A percentile compares a stretch with the other conserved stretches of the same genome.
phyloP scores from a whole-genome alignment of 1,140 invertebrate species.

The Lordiphosa mommai region DNA sequence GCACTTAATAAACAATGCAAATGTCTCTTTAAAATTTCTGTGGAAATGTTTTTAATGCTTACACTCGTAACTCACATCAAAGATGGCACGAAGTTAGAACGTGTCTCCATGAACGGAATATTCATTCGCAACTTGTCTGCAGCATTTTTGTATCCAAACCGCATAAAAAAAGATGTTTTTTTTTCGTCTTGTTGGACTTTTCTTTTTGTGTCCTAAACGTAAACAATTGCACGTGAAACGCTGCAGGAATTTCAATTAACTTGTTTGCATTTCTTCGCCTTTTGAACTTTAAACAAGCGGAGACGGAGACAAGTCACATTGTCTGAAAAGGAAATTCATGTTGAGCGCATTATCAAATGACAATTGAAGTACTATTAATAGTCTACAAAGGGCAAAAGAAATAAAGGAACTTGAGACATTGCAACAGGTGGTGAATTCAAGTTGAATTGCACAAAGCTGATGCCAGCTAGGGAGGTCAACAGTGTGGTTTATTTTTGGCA shows the following conservation, averaged over 20 bases:
- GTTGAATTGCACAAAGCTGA: not conserved
- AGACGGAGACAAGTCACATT: conserved; percentile 21
- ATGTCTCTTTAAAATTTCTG: conserved; percentile 6
- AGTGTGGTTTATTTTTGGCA: too few species aligned
- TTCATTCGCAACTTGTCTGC: conserved; percentile 52
- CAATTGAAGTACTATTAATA: conserved; percentile 23
- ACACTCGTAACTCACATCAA: conserved; percentile 11
- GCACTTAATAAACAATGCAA: conserved; percentile 43
- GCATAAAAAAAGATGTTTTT: conserved; percentile 17
- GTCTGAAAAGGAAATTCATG: conserved; percentile 42
- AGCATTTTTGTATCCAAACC: conserved; percentile 3
- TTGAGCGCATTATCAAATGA: conserved; percentile 31
- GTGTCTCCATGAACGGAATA: conserved; percentile 15
- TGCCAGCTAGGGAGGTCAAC: too few species aligned
- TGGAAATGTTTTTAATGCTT: conserved; percentile 26
- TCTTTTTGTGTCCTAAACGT: conserved; percentile 21
- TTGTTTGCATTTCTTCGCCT: conserved; percentile 38
- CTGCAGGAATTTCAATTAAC: conserved; percentile 57
- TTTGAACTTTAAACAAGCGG: conserved; percentile 33
- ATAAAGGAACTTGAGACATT: not conserved
- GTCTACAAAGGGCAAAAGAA: not conserved
- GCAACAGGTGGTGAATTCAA: conserved; percentile 28
- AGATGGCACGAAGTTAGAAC: conserved; percentile 14
- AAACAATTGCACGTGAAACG: conserved; percentile 53
- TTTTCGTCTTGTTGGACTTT: conserved; percentile 9